phyloP scores from a whole-genome alignment of 2,113 vertebrate genomes.

The Etheostoma cragini region DNA sequence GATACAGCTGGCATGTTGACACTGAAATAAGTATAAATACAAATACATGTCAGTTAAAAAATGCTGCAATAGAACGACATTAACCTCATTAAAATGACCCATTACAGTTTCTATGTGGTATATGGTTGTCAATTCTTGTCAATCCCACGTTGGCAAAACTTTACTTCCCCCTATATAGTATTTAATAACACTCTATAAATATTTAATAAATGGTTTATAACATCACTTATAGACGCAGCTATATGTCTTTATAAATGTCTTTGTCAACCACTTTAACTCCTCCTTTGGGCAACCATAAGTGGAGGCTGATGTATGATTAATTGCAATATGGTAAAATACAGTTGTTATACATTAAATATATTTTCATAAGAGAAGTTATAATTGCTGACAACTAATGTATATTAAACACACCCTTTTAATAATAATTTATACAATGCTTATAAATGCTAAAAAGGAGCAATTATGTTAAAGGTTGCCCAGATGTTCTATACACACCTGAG shows the following conservation, averaged over 20 bases:
- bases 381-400: neutral
- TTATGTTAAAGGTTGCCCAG: neutral
- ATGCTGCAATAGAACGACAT: neutral
- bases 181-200: neutral
- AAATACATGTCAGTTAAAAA: neutral
- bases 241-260: neutral
- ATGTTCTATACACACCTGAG: neutral
- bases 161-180: neutral
- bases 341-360: neutral
- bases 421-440: neutral
- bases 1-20: neutral
- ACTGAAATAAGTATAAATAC: neutral
- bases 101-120: constrained; percentile 1
- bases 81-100: neutral
- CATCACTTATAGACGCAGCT: neutral
- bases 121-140: neutral
- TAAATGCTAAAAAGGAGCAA: neutral
- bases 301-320: neutral
- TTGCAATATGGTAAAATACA: neutral
- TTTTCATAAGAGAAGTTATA: neutral
- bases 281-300: neutral
- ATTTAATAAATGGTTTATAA: neutral
- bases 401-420: neutral
- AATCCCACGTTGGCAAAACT: neutral
- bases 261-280: neutral